Base-by-base conservation (phyloP, 35 echinoderm and acorn worm species). In the Ptychodera flava region DNA sequence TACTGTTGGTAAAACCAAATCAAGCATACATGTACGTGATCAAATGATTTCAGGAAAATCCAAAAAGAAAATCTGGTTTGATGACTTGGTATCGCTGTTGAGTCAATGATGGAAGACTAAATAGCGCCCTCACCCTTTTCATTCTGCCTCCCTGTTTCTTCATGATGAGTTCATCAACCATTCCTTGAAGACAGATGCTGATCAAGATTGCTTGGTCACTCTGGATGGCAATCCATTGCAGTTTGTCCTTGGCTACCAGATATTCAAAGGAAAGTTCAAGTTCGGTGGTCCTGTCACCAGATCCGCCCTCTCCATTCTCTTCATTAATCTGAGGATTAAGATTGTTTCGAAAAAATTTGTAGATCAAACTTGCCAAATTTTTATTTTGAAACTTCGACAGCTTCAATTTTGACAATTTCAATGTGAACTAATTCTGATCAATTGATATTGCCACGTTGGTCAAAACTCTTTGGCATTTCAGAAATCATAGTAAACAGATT, bases 141-240 rank as follows among this genome's bases (percentile, higher is more conserved):
- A 99, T 90, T 30, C 88, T 89, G 29, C 90, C 90, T 28, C 96
- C 96, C 94, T 91, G 86, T 78, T 99, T 99, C 64, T 85, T 80
- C 90, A 99, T 83, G 37, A 99, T 53, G 27, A 99, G 81, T 88
- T 99, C 96, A 78, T 99, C 95, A n/a, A 97, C 95, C 95, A 99
- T 94, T 35, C 83, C 85, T 82, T 99, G 96, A 27, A 99, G 83
- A 35, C 90, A 90, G 1, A 99, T 85, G 53, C 96, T 99, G 80
- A 99, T 94, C 0, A 99, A 80, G 28, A 99, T 99, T 0, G 96
- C 96, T 78, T 99, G 90, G 29, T 86, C 82, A 80, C 87, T 99
- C 32, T 81, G 78, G 1, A 99, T 86, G 15, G 88, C 88, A 12
- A 99, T 92, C 96, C 96, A 99, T 30, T 92, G 88, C 77, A 99